A percentile compares a stretch with the other conserved stretches of the same genome.
Conservation (phyloP, 2,113 vertebrate species). For the Miniopterus natalensis region DNA sequence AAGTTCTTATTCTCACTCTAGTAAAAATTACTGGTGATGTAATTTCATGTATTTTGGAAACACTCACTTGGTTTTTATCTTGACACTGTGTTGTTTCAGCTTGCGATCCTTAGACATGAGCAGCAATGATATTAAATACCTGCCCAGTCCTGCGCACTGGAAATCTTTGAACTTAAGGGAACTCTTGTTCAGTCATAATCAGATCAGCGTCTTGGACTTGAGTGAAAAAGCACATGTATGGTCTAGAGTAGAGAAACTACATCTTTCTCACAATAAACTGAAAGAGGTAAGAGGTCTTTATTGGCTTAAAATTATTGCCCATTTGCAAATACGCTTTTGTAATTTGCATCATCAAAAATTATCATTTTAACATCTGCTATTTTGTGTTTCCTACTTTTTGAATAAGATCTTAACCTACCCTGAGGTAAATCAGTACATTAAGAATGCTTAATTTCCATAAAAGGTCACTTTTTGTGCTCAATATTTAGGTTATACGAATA, state of each 20-base stretch:
- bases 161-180: constrained; percentile 94
- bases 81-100: constrained; percentile 83
- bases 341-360: neutral
- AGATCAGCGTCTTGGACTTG: constrained; percentile 92
- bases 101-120: constrained; percentile 95
- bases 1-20: neutral
- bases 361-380: constrained; percentile 1
- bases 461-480: neutral
- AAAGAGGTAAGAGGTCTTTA: constrained; percentile 90
- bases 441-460: neutral
- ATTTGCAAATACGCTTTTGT: neutral
- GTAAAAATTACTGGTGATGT: neutral
- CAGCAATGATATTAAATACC: constrained; percentile 90
- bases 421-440: neutral
- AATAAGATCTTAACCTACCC: neutral
- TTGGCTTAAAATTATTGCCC: constrained; percentile 33
- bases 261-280: constrained; percentile 94
- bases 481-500: neutral
- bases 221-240: constrained; percentile 91
- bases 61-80: neutral
- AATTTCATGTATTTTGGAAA: neutral
- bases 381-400: constrained; percentile 8
- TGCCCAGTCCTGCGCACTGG: constrained; percentile 93
- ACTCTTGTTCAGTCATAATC: constrained; percentile 95
- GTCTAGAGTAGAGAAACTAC: constrained; percentile 95